These are phyloP conservation scores for Hexactinellida sp. DNA, from an alignment of 37 sponge, comb jelly and placozoan genomes.

Conservation along the genomic window DNA sequence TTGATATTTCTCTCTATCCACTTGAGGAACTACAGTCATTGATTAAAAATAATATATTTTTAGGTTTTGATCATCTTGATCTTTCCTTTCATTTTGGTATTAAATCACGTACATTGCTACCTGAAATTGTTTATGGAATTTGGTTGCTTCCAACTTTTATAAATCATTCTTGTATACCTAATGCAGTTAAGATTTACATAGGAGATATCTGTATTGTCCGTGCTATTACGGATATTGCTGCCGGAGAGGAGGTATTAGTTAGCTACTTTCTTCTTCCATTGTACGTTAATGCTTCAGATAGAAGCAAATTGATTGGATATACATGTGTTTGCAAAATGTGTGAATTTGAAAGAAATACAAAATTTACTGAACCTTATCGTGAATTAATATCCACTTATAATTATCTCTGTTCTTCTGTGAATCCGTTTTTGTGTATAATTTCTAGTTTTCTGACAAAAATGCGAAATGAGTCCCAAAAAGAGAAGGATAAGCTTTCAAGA, in stretches of 20 bases:
- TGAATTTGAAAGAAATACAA: neutral
- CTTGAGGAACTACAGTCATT: neutral
- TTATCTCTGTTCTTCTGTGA: too few relatives aligned
- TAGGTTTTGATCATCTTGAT: too few relatives aligned
- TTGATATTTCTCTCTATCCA: neutral
- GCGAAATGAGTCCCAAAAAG: too few relatives aligned
- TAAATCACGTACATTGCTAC: too few relatives aligned
- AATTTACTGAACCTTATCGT: too few relatives aligned
- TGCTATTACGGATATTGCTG: neutral
- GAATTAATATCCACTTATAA: too few relatives aligned
- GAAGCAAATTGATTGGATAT: neutral
- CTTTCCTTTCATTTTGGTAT: neutral
- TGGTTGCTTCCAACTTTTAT: neutral
- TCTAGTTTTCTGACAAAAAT: too few relatives aligned
- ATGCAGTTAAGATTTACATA: neutral
- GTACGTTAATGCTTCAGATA: neutral
- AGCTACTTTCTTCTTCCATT: neutral
- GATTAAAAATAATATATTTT: too few relatives aligned
- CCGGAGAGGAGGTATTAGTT: neutral
- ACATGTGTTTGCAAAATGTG: neutral
- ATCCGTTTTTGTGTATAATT: too few relatives aligned
- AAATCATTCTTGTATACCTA: neutral
- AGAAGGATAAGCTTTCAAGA: too few relatives aligned
- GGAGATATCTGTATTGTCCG: neutral
- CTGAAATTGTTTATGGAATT: neutral